Evolutionary conservation across 2,797 vertebrate genomes (phyloP), one percentile per base, ranked within the genome.

Genomic region (Urosaurus nigricauda): DNA sequence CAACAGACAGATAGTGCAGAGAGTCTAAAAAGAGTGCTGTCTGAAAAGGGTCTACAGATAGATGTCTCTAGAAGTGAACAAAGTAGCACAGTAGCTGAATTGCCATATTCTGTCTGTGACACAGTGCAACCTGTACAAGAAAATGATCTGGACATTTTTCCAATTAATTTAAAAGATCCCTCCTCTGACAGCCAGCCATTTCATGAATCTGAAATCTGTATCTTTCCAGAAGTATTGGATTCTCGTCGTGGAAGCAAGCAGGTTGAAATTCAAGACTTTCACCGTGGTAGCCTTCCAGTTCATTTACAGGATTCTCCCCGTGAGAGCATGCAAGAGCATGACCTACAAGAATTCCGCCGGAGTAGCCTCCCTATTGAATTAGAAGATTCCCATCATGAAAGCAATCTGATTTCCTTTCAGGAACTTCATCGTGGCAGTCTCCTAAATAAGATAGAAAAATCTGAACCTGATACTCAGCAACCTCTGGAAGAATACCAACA

Each of bases 1-100:
- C 88, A 89, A 60, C 88, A 89, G 60, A 89, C 88, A 35, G 88
- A 89, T 63, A 89, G 88, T 58, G n/a, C 43, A n/a, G 70, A 53
- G 58, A 86, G 78, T 40, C 35, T 89, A 26, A 82, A 37, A 43
- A 89, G 13, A 86, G 47, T 82, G 7, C 14, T 82, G 75, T 7
- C 35, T 65, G 88, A 89, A 86, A 89, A 75, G 73, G 4, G 53
- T 86, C 19, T 82, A n/a, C 88, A 89, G 71, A 82, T 70, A 11
- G 78, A 81, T 56, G 53, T 14, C 3, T 5, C 17, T 56, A 85
- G n/a, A 40, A 75, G 24, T 60, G 21, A 26, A 37, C 29, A 35
- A 40, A 37, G 16, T 65, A 60, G 43, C 56, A 14, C 43, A 68
- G 26, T 29, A 77, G 3, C 32, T 56, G 58, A 26, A 75, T 53